A percentile compares a stretch with the other conserved stretches of the same genome.
Conservation (phyloP, 2,888 invertebrate species). For the Palloptera scutellata region DNA sequence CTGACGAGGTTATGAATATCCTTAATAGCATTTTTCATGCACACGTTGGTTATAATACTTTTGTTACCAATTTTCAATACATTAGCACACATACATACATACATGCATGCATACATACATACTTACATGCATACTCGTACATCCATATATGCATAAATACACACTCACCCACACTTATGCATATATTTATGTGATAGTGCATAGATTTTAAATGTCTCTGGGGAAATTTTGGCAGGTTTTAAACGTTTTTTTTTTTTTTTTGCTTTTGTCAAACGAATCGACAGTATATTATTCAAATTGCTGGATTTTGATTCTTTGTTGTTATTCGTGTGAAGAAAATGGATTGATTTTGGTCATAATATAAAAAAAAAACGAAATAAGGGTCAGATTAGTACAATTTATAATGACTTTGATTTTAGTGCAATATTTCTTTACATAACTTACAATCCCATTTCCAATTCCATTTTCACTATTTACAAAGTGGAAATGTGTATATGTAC, state of each 20-base stretch:
- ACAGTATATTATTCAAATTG: conserved; percentile 14
- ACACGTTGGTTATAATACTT: conserved; percentile 40
- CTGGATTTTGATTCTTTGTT: neutral
- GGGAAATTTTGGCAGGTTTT: conserved; percentile 5
- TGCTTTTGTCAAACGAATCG: neutral
- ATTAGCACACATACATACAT: neutral
- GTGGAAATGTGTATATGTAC: too few relatives aligned
- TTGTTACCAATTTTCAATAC: neutral
- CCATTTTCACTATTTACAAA: too few relatives aligned
- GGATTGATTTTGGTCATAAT: conserved; percentile 8
- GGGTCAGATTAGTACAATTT: conserved; percentile 15
- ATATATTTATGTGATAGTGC: neutral
- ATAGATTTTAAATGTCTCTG: neutral
- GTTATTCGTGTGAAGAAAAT: neutral
- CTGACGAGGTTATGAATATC: conserved; percentile 36
- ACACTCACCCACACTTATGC: too few relatives aligned
- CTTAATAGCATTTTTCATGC: conserved; percentile 55
- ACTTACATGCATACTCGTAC: too few relatives aligned
- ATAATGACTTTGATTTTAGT: neutral
- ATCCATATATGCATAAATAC: too few relatives aligned
- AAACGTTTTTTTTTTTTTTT: conserved; percentile 10
- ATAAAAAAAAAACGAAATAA: neutral
- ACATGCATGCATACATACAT: too few relatives aligned
- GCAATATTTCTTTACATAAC: too few relatives aligned
- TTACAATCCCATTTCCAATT: too few relatives aligned